A percentile compares a stretch with the other conserved stretches of the same genome.
Conservation (phyloP, 2,797 vertebrate species). For the Tolypeutes matacus region DNA sequence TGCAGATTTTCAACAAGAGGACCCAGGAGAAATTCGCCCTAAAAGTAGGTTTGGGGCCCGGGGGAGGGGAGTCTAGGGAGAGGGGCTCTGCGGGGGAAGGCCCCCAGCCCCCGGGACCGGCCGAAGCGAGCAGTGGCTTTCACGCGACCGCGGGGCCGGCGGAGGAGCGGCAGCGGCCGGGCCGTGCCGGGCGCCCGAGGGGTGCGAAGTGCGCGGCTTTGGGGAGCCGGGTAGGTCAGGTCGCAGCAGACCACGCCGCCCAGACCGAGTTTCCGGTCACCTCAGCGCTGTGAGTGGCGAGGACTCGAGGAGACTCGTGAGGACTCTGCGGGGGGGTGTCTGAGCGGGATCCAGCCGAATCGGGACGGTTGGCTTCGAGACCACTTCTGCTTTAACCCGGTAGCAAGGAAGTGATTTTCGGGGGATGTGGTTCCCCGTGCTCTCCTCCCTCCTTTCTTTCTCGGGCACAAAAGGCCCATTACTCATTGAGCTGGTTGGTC, state of each 20-base stretch:
- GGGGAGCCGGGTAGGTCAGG: neutral
- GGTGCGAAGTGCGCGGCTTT: neutral
- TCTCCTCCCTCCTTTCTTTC: conserved; percentile 32
- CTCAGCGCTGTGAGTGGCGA: neutral
- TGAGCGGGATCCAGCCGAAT: conserved; percentile 44
- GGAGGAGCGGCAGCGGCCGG: neutral
- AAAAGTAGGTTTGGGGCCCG: conserved; percentile 89
- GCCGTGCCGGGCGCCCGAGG: neutral
- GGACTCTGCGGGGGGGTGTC: conserved; percentile 66
- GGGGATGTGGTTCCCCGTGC: neutral
- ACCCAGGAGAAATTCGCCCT: conserved; percentile 95
- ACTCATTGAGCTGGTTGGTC: conserved; percentile 80
- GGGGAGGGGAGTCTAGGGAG: neutral
- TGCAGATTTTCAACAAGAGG: conserved; percentile 96
- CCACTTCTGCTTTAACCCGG: conserved; percentile 29
- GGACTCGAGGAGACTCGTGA: neutral
- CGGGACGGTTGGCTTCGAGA: neutral
- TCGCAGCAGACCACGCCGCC: neutral
- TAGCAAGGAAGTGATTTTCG: conserved; percentile 54
- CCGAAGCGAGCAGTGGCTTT: neutral
- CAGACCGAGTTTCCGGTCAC: conserved; percentile 64
- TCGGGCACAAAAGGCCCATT: conserved; percentile 82
- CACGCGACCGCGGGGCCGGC: neutral
- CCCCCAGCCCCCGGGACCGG: neutral
- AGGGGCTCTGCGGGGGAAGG: neutral